Base-by-base conservation (phyloP, 2,888 invertebrate genomes). In the Megalurothrips usitatus region DNA sequence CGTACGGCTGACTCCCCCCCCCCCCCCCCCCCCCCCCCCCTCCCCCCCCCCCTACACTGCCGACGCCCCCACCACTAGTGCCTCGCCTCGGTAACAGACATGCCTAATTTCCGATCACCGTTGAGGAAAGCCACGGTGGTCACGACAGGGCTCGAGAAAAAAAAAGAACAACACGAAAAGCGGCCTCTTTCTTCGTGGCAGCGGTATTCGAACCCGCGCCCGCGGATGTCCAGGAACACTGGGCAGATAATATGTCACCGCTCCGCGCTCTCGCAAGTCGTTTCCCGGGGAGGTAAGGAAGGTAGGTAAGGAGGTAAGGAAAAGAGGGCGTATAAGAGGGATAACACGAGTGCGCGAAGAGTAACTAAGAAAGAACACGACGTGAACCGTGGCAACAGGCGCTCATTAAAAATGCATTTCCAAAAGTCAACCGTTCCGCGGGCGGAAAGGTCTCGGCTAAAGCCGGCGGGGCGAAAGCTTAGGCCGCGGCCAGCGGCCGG, bases 381-480 rank as follows among this genome's bases (percentile, higher is more conserved):
- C 6, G 6, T 43, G 58, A 58, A n/a, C 58, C 12, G 19, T 58
- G 58, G 34, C 34, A 43, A 17, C n/a, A n/a, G 68, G 23, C 68
- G 68, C 68, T 75, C 68, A 75, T 75, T 75, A 75, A 75, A 75
- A 75, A 75, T 26, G 26, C 68, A 75, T 75, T 75, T 75, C 26
- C 23, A 26, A n/a, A n/a, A 23, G 68, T 26, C 12, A 26, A 75
- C 26, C 68, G 26, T 19, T 17, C 68, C 26, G 52, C 52, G 68
- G 68, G 58, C 58, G 58, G 58, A 43, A 43, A 43, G 34, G 3
- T 19, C 10, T 10, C 10, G 23, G 68, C 63, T 9, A n/a, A n/a
- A n/a, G n/a, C 8, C 8, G n/a, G 63, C 63, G n/a, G 58, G 58
- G 14, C 58, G 63, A 1, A 9, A 11, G 52, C 17, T 9, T n/a